Percentiles rank a stretch among this genome's conserved stretches.
Conservation (phyloP, 2,888 invertebrate genomes). For the Scaptomyza caliginosa region DNA sequence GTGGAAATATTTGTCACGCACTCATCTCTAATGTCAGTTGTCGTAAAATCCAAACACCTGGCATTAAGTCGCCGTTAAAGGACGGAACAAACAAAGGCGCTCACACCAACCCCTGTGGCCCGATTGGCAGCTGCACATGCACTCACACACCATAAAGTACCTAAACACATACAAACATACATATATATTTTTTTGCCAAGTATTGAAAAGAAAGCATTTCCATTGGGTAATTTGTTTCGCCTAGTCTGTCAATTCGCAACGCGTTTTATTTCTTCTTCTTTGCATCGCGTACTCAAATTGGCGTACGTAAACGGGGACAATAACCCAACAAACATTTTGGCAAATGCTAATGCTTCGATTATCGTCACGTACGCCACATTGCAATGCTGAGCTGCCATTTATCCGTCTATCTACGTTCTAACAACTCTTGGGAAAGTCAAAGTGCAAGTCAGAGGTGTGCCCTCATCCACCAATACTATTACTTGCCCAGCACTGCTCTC, state of each 20-base stretch:
- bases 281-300: constrained; percentile 65
- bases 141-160: constrained; percentile 20
- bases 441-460: constrained; percentile 56
- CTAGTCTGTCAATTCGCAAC: constrained; percentile 26
- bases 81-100: constrained; percentile 38
- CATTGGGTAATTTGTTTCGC: constrained; percentile 38
- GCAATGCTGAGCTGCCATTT: constrained; percentile 26
- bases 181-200: constrained; percentile 1
- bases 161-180: background rate
- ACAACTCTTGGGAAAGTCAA: constrained; percentile 53
- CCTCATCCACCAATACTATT: constrained; percentile 25
- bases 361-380: constrained; percentile 65
- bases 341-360: constrained; percentile 35
- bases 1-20: constrained; percentile 7
- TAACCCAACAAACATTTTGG: constrained; percentile 69
- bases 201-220: constrained; percentile 56
- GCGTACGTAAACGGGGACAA: constrained; percentile 65
- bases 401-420: constrained; percentile 1
- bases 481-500: constrained; percentile 9
- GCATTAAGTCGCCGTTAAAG: constrained; percentile 54
- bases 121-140: constrained; percentile 39
- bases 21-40: constrained; percentile 30
- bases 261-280: constrained; percentile 57
- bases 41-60: constrained; percentile 49
- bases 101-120: constrained; percentile 11